Percentiles rank a stretch among this genome's conserved stretches.
These are phyloP conservation scores for Falco cherrug DNA, from an alignment of 2,797 vertebrate genomes.

Conservation along the genomic window DNA sequence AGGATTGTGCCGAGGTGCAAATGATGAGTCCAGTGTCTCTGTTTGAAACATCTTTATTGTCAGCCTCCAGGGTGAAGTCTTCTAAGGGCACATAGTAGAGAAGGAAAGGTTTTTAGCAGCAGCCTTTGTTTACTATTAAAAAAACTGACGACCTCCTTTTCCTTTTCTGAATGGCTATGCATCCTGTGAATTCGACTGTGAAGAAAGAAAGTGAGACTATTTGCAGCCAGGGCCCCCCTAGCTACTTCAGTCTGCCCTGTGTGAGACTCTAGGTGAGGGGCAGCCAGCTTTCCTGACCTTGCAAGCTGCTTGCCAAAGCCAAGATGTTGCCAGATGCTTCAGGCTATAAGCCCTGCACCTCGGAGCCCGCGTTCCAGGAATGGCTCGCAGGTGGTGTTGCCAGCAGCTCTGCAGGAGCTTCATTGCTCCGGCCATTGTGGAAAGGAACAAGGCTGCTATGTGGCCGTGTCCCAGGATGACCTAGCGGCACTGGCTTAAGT, in stretches of 20 bases:
- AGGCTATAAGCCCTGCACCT: neutral
- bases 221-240: neutral
- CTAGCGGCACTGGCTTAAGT: neutral
- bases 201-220: neutral
- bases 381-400: neutral
- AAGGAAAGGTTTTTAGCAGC: neutral
- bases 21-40: neutral
- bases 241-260: neutral
- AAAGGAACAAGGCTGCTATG: neutral
- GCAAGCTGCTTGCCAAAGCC: neutral
- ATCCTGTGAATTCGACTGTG: neutral
- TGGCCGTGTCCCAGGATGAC: neutral
- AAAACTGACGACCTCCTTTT: neutral
- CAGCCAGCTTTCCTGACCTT: neutral
- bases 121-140: neutral
- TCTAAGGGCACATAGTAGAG: neutral
- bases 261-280: neutral
- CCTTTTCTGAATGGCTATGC: neutral
- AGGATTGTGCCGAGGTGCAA: neutral
- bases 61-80: neutral
- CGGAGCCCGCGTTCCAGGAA: neutral
- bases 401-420: conserved; percentile 1
- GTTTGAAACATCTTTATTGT: neutral
- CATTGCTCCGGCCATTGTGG: accelerated
- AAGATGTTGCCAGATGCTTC: neutral